A percentile compares a stretch with the other conserved stretches of the same genome.
Conservation (phyloP, 2,888 invertebrate species). For the Brenthis ino region DNA sequence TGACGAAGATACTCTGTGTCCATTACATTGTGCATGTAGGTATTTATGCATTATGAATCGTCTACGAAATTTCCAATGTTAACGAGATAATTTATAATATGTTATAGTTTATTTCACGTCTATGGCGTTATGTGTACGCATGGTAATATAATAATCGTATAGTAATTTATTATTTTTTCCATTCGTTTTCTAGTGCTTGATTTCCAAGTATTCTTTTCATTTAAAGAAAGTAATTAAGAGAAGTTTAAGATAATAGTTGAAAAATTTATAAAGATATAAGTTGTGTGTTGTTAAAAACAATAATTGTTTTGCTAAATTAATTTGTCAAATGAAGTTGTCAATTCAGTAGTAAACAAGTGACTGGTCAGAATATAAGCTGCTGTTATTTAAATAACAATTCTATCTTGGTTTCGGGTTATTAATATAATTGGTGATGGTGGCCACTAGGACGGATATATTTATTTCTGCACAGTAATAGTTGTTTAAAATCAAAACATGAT, state of each 20-base stretch:
- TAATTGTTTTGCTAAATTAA: too few species aligned
- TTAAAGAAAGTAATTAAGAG: background rate
- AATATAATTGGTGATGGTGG: too few species aligned
- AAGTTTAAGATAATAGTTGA: background rate
- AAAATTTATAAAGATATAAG: background rate
- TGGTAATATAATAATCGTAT: conserved; percentile 35
- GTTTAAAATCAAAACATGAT: too few species aligned
- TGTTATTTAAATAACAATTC: too few species aligned
- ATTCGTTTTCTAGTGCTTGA: conserved; percentile 36
- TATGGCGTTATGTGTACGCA: conserved; percentile 38
- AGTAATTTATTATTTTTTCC: conserved; percentile 26
- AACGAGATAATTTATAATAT: conserved; percentile 4
- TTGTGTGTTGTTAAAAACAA: too few species aligned
- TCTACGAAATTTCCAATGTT: conserved; percentile 26
- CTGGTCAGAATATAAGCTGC: too few species aligned
- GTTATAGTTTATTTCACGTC: conserved; percentile 24
- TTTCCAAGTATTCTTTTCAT: conserved; percentile 17
- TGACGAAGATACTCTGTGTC: conserved; percentile 54
- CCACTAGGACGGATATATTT: too few species aligned
- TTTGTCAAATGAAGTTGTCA: too few species aligned
- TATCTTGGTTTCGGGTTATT: too few species aligned
- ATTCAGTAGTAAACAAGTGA: too few species aligned
- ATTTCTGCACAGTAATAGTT: too few species aligned
- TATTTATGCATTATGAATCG: conserved; percentile 50
- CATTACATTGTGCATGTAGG: conserved; percentile 73